Conservation (phyloP, 2,888 invertebrate species). For the Microctonus aethiopoides region DNA sequence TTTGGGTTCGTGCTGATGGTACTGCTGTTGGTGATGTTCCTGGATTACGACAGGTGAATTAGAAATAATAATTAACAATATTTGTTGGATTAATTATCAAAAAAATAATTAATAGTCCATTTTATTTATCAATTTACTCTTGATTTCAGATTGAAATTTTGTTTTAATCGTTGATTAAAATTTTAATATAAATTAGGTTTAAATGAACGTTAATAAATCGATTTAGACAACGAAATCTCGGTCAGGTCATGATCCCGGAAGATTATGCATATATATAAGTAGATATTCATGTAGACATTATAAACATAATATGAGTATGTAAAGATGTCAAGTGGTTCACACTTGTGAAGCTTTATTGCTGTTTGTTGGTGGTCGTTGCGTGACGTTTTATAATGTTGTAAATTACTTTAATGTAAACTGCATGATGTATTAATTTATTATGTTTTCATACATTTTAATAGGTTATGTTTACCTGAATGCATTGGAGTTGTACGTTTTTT, state of each 20-base stretch:
- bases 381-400: slow-evolving; percentile 22
- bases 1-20: slow-evolving; percentile 93
- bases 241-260: slow-evolving; percentile 42
- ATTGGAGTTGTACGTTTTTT: too few species aligned
- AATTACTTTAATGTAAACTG: not conserved
- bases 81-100: not conserved
- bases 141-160: not conserved
- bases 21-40: slow-evolving; percentile 92
- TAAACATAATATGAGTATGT: not conserved
- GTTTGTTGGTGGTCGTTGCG: slow-evolving; percentile 29
- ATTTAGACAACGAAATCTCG: slow-evolving; percentile 7
- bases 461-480: too few species aligned
- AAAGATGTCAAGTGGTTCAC: slow-evolving; percentile 38
- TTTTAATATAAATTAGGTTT: not conserved
- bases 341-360: slow-evolving; percentile 27
- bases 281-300: not conserved
- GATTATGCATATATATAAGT: slow-evolving; percentile 16
- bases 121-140: not conserved
- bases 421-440: slow-evolving; percentile 4
- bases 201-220: not conserved
- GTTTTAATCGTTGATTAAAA: not conserved
- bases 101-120: not conserved
- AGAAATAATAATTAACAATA: not conserved
- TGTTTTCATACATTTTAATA: too few species aligned
- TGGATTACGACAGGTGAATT: slow-evolving; percentile 81